Evolutionary conservation across 2,113 vertebrate genomes (phyloP).

Genomic region (Orycteropus afer): DNA sequence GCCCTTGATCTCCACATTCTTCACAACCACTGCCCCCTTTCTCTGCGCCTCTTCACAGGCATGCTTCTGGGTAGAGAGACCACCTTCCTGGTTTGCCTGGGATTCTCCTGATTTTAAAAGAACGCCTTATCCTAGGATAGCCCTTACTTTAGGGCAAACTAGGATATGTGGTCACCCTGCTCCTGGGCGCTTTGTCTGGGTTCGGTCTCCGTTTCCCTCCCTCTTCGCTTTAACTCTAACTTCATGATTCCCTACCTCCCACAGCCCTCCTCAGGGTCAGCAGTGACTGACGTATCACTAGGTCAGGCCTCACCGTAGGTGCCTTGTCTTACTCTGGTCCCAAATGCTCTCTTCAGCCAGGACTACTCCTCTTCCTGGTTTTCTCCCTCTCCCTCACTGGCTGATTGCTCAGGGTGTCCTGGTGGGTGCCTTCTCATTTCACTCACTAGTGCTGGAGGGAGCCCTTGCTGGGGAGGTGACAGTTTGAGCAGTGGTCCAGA

Average conservation of each 20-base stretch:
- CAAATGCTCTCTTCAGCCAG: too few relatives aligned
- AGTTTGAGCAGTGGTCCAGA: neutral
- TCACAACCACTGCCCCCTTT: too few relatives aligned
- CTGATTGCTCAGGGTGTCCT: neutral
- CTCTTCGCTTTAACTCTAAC: neutral
- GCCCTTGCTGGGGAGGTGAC: neutral
- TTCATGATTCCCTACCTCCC: too few relatives aligned
- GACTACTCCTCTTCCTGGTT: neutral
- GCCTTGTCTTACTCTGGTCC: neutral
- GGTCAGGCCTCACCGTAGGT: neutral
- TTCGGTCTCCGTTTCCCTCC: neutral
- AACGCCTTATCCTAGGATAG: neutral
- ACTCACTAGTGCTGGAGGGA: neutral
- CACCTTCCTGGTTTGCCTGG: neutral
- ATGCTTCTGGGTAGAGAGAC: neutral
- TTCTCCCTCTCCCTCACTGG: neutral
- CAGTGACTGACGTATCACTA: neutral
- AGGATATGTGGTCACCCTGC: too few relatives aligned
- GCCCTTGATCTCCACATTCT: neutral
- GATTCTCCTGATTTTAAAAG: neutral
- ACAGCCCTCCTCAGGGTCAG: neutral
- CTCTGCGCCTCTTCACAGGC: neutral
- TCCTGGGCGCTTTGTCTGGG: neutral
- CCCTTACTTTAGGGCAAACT: accelerated
- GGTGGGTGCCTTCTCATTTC: accelerated